Conservation (phyloP, 2,888 invertebrate genomes). For the Pegoplata infirma region DNA sequence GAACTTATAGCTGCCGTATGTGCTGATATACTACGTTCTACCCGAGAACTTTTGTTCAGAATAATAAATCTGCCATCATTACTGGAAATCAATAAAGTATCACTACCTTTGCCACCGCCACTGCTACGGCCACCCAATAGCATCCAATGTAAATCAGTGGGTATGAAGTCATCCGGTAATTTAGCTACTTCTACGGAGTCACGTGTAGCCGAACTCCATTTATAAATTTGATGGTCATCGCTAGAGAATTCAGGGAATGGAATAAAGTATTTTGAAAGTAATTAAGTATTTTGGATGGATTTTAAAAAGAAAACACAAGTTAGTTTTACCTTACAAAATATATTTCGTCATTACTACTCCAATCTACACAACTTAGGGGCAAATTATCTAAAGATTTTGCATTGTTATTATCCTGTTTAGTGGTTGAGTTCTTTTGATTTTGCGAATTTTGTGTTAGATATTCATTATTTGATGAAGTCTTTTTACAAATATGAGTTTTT, state of each 20-base stretch:
- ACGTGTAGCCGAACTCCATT: conserved; percentile 91
- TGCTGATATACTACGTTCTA: conserved; percentile 95
- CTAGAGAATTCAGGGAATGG: conserved; percentile 78
- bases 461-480: conserved; percentile 80
- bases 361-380: conserved; percentile 93
- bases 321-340: conserved; percentile 91
- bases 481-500: conserved; percentile 88
- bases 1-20: conserved; percentile 94
- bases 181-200: conserved; percentile 88
- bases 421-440: conserved; percentile 15
- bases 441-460: conserved; percentile 44
- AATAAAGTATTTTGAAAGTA: too few relatives aligned
- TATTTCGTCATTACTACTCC: conserved; percentile 96
- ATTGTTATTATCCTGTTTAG: conserved; percentile 18
- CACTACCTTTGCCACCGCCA: conserved; percentile 79
- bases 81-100: conserved; percentile 90
- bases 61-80: conserved; percentile 95
- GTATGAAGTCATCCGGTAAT: conserved; percentile 89
- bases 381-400: conserved; percentile 76
- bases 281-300: background rate
- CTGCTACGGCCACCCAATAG: conserved; percentile 75
- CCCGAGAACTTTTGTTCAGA: conserved; percentile 91
- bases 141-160: conserved; percentile 94
- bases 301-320: background rate
- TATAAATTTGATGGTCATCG: conserved; percentile 93